These are phyloP conservation scores for Turnix velox DNA, from an alignment of 2,113 vertebrate genomes.

Conservation along the genomic window DNA sequence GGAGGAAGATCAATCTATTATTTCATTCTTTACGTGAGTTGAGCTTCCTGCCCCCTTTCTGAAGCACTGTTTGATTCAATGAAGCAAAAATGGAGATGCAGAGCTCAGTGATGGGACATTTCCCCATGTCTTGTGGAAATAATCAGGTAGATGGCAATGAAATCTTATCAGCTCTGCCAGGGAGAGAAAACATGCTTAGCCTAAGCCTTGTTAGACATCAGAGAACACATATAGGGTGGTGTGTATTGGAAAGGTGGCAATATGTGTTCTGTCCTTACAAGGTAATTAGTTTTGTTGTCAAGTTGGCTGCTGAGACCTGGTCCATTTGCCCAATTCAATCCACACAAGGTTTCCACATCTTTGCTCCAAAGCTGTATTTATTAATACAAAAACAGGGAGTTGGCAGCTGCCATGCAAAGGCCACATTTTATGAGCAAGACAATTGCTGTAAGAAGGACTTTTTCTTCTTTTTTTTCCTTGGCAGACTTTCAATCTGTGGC, in stretches of 20 bases:
- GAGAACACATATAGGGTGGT: background rate
- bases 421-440: background rate
- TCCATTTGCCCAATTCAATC: background rate
- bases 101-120: background rate
- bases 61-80: background rate
- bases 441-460: background rate
- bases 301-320: background rate
- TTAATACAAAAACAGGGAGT: background rate
- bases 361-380: conserved; percentile 3
- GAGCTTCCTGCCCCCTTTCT: background rate
- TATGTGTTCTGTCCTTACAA: background rate
- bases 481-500: background rate
- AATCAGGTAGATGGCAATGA: background rate
- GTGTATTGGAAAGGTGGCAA: background rate
- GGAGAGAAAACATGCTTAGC: background rate
- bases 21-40: background rate
- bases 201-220: background rate
- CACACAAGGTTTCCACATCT: background rate
- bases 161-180: background rate
- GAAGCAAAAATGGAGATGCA: background rate
- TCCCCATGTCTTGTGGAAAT: background rate
- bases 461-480: background rate
- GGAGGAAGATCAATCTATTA: background rate
- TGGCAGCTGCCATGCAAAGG: background rate
- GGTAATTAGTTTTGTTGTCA: background rate